Conservation (phyloP, 1,140 invertebrate genomes). For the Saccostrea echinata region DNA sequence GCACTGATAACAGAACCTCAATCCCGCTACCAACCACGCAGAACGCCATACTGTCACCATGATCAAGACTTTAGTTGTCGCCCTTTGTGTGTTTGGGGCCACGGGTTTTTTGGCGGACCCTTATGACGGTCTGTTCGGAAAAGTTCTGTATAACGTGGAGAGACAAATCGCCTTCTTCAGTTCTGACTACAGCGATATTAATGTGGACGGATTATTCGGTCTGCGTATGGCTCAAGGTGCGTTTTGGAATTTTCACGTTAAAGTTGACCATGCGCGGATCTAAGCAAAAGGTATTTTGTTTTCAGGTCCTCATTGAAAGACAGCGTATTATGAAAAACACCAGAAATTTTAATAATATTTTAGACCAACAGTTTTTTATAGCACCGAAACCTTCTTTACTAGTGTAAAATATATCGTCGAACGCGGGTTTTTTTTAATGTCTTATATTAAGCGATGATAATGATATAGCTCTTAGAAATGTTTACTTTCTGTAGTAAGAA, state of each 20-base stretch:
- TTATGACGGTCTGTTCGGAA: slow-evolving; percentile 25
- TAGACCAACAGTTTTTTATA: no score
- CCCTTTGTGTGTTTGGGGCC: neutral
- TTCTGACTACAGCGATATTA: slow-evolving; percentile 61
- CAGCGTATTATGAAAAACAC: neutral
- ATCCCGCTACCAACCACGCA: neutral
- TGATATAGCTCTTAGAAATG: no score
- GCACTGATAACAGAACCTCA: neutral
- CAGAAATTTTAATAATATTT: no score
- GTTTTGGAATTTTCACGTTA: slow-evolving; percentile 27
- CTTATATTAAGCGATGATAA: no score
- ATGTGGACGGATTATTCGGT: slow-evolving; percentile 69
- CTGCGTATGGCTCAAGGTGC: slow-evolving; percentile 66
- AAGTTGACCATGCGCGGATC: neutral
- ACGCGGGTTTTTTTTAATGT: no score
- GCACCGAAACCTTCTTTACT: no score
- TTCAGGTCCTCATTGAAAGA: neutral
- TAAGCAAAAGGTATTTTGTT: neutral
- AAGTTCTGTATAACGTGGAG: slow-evolving; percentile 54
- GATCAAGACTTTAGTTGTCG: neutral
- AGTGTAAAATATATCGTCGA: no score
- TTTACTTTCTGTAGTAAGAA: no score
- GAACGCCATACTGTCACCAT: neutral
- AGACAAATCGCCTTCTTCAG: slow-evolving; percentile 57
- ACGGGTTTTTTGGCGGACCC: neutral